Evolutionary conservation across 2,888 invertebrate species (phyloP).

Genomic region (Dryadula phaetusa): DNA sequence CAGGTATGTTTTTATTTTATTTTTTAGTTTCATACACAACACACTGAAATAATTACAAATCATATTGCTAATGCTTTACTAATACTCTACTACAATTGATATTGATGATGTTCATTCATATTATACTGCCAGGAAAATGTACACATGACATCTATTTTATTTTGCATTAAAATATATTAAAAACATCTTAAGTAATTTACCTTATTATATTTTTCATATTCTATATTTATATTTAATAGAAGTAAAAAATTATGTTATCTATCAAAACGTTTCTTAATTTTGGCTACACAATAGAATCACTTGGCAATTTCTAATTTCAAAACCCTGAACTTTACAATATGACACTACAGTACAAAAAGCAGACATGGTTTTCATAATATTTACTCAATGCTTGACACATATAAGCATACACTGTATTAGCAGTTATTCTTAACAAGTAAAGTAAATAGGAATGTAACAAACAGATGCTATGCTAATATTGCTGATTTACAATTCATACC

Average conservation of each 20-base stretch:
- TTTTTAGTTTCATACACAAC: neutral
- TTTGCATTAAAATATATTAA: no score
- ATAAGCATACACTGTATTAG: conserved; percentile 29
- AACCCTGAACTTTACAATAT: conserved; percentile 13
- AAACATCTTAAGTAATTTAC: no score
- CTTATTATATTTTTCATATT: no score
- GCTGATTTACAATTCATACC: conserved; percentile 8
- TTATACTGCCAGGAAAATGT: no score
- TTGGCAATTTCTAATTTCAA: conserved; percentile 1
- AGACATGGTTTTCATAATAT: conserved; percentile 30
- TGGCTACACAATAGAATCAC: neutral
- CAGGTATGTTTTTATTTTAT: conserved; percentile 73
- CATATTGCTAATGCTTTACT: no score
- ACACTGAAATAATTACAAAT: neutral
- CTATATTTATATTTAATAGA: no score
- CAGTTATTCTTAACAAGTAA: conserved; percentile 29
- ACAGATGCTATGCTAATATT: conserved; percentile 13
- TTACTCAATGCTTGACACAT: conserved; percentile 37
- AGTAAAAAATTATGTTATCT: no score
- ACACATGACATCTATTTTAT: no score
- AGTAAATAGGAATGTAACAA: conserved; percentile 24
- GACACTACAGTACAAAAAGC: conserved; percentile 12
- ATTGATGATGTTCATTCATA: no score
- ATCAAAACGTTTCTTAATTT: neutral
- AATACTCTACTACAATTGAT: no score